Evolutionary conservation across 2,113 vertebrate genomes (phyloP).

Genomic region (Nothocercus nigrocapillus): DNA sequence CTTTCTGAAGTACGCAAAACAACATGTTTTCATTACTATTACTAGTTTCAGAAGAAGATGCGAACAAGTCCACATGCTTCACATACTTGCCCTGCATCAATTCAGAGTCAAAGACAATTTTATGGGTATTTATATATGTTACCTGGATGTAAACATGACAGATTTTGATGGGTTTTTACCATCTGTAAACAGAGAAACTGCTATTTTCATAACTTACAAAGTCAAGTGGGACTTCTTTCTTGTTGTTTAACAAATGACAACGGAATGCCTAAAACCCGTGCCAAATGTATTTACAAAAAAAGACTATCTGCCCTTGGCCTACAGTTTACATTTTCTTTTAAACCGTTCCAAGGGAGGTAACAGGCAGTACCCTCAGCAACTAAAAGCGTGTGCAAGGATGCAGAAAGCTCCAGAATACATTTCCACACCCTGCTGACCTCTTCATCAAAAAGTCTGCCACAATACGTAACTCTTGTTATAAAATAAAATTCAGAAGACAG

Average conservation of each 20-base stretch:
- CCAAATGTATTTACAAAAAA: conserved; percentile 15
- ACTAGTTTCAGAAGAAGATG: conserved; percentile 15
- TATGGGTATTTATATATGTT: not conserved
- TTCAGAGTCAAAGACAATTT: conserved; percentile 33
- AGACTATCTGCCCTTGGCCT: not conserved
- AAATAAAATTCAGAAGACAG: conserved; percentile 38
- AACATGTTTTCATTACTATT: not conserved
- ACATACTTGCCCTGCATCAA: not conserved
- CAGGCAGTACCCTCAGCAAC: conserved; percentile 12
- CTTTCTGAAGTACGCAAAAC: conserved; percentile 22
- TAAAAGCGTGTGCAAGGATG: conserved; percentile 63
- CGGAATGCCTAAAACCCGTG: conserved; percentile 1
- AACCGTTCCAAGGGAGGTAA: conserved; percentile 52
- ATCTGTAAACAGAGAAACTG: not conserved
- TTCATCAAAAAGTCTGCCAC: conserved; percentile 55
- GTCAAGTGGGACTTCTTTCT: not conserved
- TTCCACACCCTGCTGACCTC: conserved; percentile 71
- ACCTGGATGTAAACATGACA: not conserved
- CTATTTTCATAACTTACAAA: not conserved
- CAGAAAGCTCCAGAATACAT: conserved; percentile 59
- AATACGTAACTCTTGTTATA: not conserved
- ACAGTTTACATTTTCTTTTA: conserved; percentile 51
- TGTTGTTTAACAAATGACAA: not conserved
- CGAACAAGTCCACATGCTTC: conserved; percentile 23
- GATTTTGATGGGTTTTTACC: not conserved